Conservation (phyloP, 2,888 invertebrate genomes). For the Salpingus planirostris region DNA sequence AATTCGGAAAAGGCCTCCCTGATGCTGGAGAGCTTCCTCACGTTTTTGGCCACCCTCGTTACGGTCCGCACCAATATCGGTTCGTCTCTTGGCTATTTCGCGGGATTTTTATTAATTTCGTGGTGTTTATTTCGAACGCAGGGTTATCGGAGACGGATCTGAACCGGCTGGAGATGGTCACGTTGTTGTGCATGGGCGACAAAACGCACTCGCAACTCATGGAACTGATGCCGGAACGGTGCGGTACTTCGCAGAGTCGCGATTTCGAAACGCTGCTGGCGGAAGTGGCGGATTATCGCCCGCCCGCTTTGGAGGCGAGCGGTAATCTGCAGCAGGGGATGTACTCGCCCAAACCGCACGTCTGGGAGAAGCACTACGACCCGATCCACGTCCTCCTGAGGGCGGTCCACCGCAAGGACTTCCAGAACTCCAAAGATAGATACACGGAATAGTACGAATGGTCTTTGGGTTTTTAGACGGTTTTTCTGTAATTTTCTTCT, state of each 20-base stretch:
- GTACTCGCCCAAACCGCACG: constrained; percentile 64
- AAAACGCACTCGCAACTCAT: constrained; percentile 93
- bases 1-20: constrained; percentile 77
- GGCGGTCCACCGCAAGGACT: constrained; percentile 86
- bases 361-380: constrained; percentile 88
- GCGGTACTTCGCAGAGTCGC: constrained; percentile 81
- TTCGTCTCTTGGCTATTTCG: no score
- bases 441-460: constrained; percentile 73
- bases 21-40: constrained; percentile 89
- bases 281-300: constrained; percentile 54
- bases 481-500: constrained; percentile 1
- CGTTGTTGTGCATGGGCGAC: constrained; percentile 85
- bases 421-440: constrained; percentile 89
- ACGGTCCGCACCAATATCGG: constrained; percentile 82
- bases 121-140: constrained; percentile 21
- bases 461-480: constrained; percentile 1
- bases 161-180: constrained; percentile 82
- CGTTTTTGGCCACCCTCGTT: constrained; percentile 81
- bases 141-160: constrained; percentile 54
- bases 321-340: constrained; percentile 73
- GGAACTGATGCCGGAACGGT: constrained; percentile 92
- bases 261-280: constrained; percentile 81
- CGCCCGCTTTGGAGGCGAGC: constrained; percentile 73
- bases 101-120: background rate
- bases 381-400: constrained; percentile 86